Base-by-base conservation (phyloP, 2,888 invertebrate species). In the Cotesia congregata region DNA sequence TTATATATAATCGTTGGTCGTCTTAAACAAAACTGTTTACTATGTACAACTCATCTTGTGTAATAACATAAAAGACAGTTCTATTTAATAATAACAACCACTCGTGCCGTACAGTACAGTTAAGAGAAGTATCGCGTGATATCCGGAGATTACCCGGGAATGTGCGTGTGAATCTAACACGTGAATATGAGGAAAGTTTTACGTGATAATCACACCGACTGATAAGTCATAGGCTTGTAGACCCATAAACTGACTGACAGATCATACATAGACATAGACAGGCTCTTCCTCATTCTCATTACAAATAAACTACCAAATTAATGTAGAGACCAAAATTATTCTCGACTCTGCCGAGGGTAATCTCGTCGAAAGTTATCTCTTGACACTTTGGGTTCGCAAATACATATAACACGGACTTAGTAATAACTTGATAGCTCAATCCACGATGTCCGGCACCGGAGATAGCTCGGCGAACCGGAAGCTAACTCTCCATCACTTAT, bases 391-490 rank as follows among this genome's bases (percentile, higher is more conserved):
- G 6, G 9, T 30, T 30, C 60, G 78, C 76, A 50, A 70, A 78
- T 78, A 77, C 72, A 75, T 73, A 77, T 71, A 75, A 75, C 68
- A 39, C 15, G 38, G 62, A 67, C 68, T 74, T 69, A 76, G 59
- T 82, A 84, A 88, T 85, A 83, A 88, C 79, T 83, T 87, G 87
- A 88, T 88, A 86, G 86, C 83, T 87, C 87, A 88, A 87, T 88
- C 85, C 85, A 85, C 85, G 80, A 87, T 88, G 84, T 87, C 87
- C 88, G 88, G 87, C 83, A 82, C 84, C 82, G 81, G 83, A 79
- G 85, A 85, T 86, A 84, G 81, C 81, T 83, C 81, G 83, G 78
- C 81, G 81, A 81, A 85, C 82, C 86, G 85, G 87, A 87, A 87
- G 85, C 83, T 78, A 79, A 79, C 82, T 81, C 81, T 84, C 77